Conservation (phyloP, 2,888 invertebrate genomes). For the Rotaria socialis region DNA sequence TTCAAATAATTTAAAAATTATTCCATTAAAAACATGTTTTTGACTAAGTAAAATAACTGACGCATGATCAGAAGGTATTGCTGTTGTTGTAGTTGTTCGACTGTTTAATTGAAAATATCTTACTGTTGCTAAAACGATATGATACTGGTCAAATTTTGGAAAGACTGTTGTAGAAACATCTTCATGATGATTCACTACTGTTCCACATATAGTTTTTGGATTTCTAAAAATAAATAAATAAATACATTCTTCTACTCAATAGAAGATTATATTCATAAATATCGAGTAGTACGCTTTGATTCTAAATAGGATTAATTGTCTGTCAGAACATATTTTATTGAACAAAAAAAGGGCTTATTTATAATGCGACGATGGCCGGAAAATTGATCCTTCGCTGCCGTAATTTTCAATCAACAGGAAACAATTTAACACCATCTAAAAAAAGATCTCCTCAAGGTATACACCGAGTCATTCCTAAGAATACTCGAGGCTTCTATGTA, state of each 20-base stretch:
- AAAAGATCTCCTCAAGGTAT: no score
- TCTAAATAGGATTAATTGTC: no score
- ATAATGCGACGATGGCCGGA: background rate
- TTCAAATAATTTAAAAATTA: constrained; percentile 92
- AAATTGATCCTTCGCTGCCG: background rate
- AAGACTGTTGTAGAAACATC: background rate
- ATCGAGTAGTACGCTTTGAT: no score
- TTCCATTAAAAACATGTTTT: constrained; percentile 91
- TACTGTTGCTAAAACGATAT: constrained; percentile 3
- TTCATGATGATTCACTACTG: background rate
- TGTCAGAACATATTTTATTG: no score
- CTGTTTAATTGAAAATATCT: background rate
- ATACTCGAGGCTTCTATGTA: no score
- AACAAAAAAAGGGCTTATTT: no score
- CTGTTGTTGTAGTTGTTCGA: background rate
- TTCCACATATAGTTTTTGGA: background rate
- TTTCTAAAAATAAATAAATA: background rate
- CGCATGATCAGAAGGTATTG: background rate
- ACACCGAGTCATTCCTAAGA: no score
- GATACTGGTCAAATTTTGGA: background rate
- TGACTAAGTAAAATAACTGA: constrained; percentile 70
- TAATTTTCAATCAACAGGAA: background rate
- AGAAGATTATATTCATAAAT: no score
- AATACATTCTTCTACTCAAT: no score
- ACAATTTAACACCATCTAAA: no score